These are phyloP conservation scores for Myrmecobius fasciatus DNA, from an alignment of 2,113 vertebrate genomes.

Conservation along the genomic window DNA sequence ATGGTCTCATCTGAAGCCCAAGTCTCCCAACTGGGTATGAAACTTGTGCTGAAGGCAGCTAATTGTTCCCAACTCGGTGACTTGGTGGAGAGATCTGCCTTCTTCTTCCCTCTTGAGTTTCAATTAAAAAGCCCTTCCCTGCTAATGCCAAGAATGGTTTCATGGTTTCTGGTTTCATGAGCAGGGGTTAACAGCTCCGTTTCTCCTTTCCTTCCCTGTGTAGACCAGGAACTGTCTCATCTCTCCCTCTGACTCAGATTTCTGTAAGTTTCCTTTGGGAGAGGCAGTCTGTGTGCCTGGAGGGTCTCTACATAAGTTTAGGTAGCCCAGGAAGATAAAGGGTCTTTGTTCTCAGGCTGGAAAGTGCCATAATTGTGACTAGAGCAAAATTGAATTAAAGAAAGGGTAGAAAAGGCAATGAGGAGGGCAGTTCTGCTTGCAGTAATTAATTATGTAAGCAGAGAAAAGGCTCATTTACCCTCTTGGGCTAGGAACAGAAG, in stretches of 20 bases:
- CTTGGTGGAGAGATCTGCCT: neutral
- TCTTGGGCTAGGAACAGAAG: neutral
- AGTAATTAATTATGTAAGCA: neutral
- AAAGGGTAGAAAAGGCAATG: neutral
- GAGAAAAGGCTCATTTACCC: neutral
- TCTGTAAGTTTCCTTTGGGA: neutral
- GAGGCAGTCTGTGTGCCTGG: neutral
- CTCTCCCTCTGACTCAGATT: neutral
- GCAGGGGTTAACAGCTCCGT: neutral
- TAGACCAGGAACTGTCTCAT: fast-evolving
- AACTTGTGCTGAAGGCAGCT: constrained; percentile 49
- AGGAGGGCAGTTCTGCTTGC: neutral
- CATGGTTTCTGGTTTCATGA: neutral
- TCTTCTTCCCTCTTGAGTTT: constrained; percentile 34
- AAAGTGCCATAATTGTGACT: neutral
- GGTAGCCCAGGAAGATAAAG: neutral
- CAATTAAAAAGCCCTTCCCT: constrained; percentile 58
- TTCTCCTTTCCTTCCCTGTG: neutral
- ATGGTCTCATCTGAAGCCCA: neutral
- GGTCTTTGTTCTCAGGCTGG: neutral
- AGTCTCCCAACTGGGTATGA: neutral
- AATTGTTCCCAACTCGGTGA: constrained; percentile 35
- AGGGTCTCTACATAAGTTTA: neutral
- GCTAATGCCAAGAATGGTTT: neutral
- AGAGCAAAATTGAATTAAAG: neutral